A percentile compares a stretch with the other conserved stretches of the same genome.
Conservation (phyloP, 2,888 invertebrate species). For the Hipparchia semele region DNA sequence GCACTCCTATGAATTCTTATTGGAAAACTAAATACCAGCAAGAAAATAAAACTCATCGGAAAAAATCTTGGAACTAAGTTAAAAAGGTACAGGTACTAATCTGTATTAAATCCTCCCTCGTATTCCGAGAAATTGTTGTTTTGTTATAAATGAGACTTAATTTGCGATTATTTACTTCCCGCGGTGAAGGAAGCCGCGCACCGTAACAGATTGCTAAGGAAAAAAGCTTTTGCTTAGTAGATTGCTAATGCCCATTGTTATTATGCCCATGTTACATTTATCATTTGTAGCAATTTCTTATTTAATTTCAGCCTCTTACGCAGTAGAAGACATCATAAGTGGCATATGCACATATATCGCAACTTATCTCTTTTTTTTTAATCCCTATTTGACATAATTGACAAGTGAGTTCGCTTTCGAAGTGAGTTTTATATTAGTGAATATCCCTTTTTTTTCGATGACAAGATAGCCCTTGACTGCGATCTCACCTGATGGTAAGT, state of each 20-base stretch:
- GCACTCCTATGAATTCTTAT: background rate
- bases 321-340: no score
- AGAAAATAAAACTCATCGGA: background rate
- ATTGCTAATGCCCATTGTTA: slow-evolving; percentile 15
- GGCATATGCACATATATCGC: no score
- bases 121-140: slow-evolving; percentile 16
- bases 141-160: slow-evolving; percentile 23
- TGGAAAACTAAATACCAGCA: no score
- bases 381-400: no score
- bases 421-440: no score
- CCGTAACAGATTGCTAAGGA: slow-evolving; percentile 12
- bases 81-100: slow-evolving; percentile 6
- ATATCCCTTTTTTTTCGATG: no score
- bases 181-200: slow-evolving; percentile 5
- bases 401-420: no score
- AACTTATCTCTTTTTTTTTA: no score
- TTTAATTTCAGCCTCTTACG: background rate
- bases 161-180: slow-evolving; percentile 21
- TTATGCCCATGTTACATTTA: background rate
- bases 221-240: slow-evolving; percentile 14
- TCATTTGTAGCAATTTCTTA: no score
- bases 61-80: slow-evolving; percentile 9
- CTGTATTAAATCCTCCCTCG: slow-evolving; percentile 12
- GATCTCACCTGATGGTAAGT: no score
- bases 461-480: no score